Evolutionary conservation across 1,140 invertebrate genomes (phyloP).

Genomic region (Microplitis mediator): DNA sequence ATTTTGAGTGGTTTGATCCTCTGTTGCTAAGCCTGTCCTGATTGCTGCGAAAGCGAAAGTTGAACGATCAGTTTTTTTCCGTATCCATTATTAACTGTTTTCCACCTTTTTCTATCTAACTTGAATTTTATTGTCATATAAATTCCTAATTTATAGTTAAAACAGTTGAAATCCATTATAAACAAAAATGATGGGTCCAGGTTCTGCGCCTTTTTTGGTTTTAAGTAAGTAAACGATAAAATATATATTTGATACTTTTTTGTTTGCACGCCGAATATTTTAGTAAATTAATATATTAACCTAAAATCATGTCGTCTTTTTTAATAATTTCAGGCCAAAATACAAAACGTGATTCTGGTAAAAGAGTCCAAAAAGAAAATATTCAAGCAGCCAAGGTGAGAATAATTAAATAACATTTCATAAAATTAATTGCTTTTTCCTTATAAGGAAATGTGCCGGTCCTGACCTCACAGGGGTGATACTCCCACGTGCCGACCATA

Average conservation of each 20-base stretch:
- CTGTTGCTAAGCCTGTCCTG: too few relatives aligned
- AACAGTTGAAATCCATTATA: background rate
- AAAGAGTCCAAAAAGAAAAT: constrained; percentile 97
- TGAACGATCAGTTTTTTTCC: too few relatives aligned
- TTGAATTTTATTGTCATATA: too few relatives aligned
- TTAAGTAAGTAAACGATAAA: too few relatives aligned
- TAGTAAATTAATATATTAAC: too few relatives aligned
- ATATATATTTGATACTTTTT: background rate
- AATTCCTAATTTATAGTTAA: background rate
- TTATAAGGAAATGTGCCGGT: constrained; percentile 47
- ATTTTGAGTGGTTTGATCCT: too few relatives aligned
- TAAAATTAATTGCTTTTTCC: constrained; percentile 35
- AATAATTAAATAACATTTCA: constrained; percentile 12
- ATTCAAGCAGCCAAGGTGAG: constrained; percentile 95
- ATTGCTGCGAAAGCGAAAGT: too few relatives aligned
- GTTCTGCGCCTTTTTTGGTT: too few relatives aligned
- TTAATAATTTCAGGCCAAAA: constrained; percentile 80
- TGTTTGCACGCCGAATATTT: background rate
- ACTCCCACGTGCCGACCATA: constrained; percentile 38
- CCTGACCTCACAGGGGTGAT: too few relatives aligned
- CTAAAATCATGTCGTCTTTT: constrained; percentile 35
- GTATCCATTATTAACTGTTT: too few relatives aligned
- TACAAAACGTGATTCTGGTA: constrained; percentile 94
- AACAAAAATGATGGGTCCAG: too few relatives aligned
- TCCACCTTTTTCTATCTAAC: too few relatives aligned